phyloP scores from a whole-genome alignment of 2,888 invertebrate species.

The Rhagophthalmus giganteus region DNA sequence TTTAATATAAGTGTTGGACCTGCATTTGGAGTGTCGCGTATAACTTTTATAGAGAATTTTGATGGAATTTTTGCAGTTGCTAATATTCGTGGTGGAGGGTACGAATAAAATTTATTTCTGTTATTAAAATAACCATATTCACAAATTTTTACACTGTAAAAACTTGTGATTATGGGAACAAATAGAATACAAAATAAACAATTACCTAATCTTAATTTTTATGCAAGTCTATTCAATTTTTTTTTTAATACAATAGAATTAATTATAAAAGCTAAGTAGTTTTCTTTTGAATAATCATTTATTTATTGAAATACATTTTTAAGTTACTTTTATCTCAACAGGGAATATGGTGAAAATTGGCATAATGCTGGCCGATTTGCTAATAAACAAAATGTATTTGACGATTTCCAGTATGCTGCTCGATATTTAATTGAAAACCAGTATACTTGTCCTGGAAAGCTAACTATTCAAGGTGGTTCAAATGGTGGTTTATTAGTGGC shows the following conservation, averaged over 20 bases:
- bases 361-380: constrained; percentile 88
- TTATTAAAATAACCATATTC: constrained; percentile 6
- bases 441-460: constrained; percentile 74
- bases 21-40: constrained; percentile 81
- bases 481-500: constrained; percentile 97
- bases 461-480: constrained; percentile 92
- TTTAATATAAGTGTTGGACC: constrained; percentile 94
- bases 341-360: constrained; percentile 97
- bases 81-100: constrained; percentile 96
- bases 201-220: too few relatives aligned
- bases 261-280: too few relatives aligned
- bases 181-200: too few relatives aligned
- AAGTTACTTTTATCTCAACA: too few relatives aligned
- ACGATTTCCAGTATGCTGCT: constrained; percentile 93
- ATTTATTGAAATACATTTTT: too few relatives aligned
- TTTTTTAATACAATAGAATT: too few relatives aligned
- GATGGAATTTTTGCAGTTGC: constrained; percentile 88
- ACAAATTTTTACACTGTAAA: too few relatives aligned
- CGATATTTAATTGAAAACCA: constrained; percentile 79
- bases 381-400: constrained; percentile 96
- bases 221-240: too few relatives aligned
- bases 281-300: too few relatives aligned
- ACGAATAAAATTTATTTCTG: constrained; percentile 43
- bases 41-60: constrained; percentile 88
- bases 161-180: too few relatives aligned